These are phyloP conservation scores for Drosophila koepferae DNA, from an alignment of 2,888 invertebrate genomes.

Conservation along the genomic window DNA sequence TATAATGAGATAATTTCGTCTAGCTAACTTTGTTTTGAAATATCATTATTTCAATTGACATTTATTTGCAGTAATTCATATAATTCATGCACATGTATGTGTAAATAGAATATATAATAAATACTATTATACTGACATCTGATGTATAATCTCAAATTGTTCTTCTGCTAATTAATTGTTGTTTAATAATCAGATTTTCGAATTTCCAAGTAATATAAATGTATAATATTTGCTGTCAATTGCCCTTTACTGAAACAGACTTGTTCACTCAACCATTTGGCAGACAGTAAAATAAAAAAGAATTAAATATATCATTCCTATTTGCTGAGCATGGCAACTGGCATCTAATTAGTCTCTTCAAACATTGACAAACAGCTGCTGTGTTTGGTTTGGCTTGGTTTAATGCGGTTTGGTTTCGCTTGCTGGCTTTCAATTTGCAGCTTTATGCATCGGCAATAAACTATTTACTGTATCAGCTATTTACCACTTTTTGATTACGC, in stretches of 20 bases:
- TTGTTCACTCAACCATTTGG: constrained; percentile 11
- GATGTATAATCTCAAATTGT: background rate
- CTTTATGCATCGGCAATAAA: constrained; percentile 68
- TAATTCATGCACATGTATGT: background rate
- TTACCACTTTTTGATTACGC: constrained; percentile 79
- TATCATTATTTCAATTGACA: background rate
- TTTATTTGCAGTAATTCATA: background rate
- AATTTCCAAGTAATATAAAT: background rate
- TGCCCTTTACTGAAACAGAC: constrained; percentile 8
- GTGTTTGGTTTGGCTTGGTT: constrained; percentile 24
- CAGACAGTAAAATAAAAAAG: constrained; percentile 26
- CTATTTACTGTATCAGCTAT: constrained; percentile 73
- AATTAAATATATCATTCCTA: constrained; percentile 44
- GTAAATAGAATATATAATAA: background rate
- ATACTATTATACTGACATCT: background rate
- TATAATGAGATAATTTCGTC: background rate
- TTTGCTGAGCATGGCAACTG: constrained; percentile 45
- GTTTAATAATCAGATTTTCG: background rate
- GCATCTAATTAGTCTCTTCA: constrained; percentile 65
- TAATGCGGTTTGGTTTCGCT: constrained; percentile 6
- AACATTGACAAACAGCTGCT: constrained; percentile 61
- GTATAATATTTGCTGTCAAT: background rate
- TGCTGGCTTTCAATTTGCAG: constrained; percentile 59
- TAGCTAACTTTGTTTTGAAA: background rate
- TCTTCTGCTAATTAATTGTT: background rate